Evolutionary conservation across 2,888 invertebrate genomes (phyloP).

Genomic region (Folsomia candida): DNA sequence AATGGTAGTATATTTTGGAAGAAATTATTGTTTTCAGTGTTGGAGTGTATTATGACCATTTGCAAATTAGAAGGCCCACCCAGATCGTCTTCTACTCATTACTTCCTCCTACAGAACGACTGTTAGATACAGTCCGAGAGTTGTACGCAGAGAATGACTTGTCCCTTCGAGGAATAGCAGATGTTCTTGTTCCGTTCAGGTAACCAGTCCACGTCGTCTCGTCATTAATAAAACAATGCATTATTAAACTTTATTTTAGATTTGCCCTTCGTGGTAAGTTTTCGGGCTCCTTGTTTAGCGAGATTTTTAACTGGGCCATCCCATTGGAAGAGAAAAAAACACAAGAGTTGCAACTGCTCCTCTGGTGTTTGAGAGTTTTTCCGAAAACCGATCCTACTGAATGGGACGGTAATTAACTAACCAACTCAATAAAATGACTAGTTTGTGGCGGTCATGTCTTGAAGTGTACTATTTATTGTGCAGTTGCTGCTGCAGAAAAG

Average conservation of each 20-base stretch:
- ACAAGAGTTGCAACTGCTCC: constrained; percentile 22
- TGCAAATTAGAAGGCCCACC: constrained; percentile 18
- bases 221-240: constrained; percentile 9
- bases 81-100: constrained; percentile 12
- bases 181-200: constrained; percentile 5
- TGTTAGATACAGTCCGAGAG: not conserved
- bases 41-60: constrained; percentile 27
- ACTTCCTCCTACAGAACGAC: not conserved
- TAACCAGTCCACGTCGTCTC: constrained; percentile 22
- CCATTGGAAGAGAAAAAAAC: constrained; percentile 18
- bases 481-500: constrained; percentile 4
- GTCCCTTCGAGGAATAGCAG: not conserved
- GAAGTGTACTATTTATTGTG: not conserved
- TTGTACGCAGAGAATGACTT: not conserved
- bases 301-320: constrained; percentile 29
- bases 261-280: constrained; percentile 1
- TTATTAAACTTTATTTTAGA: constrained; percentile 12
- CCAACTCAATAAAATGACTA: constrained; percentile 18
- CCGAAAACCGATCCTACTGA: constrained; percentile 18
- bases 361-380: constrained; percentile 25
- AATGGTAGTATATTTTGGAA: not conserved
- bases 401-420: not conserved
- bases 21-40: constrained; percentile 4
- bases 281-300: not conserved
- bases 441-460: constrained; percentile 2